These are phyloP conservation scores for Agonopterix arenella DNA, from an alignment of 2,888 invertebrate species.

Conservation along the genomic window DNA sequence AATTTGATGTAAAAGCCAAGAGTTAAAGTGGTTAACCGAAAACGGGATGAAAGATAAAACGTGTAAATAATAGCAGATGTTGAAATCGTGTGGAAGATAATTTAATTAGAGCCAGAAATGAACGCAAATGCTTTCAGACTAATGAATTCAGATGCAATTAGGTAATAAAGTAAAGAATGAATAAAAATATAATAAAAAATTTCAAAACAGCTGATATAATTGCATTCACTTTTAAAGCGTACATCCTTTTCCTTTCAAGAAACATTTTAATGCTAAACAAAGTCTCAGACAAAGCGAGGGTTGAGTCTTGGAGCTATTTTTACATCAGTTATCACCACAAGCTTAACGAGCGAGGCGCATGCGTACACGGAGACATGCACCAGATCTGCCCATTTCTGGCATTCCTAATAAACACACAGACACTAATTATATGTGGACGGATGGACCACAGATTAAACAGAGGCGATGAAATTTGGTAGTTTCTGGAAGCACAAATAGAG, in stretches of 20 bases:
- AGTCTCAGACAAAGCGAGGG: constrained; percentile 3
- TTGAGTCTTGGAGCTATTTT: constrained; percentile 18
- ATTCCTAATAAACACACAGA: constrained; percentile 43
- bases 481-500: neutral
- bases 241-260: constrained; percentile 2
- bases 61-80: too few species aligned
- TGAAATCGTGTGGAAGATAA: too few species aligned
- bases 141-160: neutral
- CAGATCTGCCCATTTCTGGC: constrained; percentile 37
- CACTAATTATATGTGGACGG: constrained; percentile 35
- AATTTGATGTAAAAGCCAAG: too few species aligned
- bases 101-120: too few species aligned
- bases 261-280: constrained; percentile 3
- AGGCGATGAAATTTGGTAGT: neutral
- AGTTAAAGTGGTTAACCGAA: too few species aligned
- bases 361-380: constrained; percentile 33
- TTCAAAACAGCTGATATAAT: constrained; percentile 2
- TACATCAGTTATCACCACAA: constrained; percentile 31
- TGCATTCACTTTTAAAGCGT: constrained; percentile 3
- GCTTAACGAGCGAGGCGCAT: constrained; percentile 17
- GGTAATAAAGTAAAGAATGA: neutral
- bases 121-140: too few species aligned
- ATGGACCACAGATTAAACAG: constrained; percentile 6
- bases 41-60: too few species aligned
- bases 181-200: neutral